phyloP scores from a whole-genome alignment of 2,888 invertebrate genomes.

The Cephus runcator region DNA sequence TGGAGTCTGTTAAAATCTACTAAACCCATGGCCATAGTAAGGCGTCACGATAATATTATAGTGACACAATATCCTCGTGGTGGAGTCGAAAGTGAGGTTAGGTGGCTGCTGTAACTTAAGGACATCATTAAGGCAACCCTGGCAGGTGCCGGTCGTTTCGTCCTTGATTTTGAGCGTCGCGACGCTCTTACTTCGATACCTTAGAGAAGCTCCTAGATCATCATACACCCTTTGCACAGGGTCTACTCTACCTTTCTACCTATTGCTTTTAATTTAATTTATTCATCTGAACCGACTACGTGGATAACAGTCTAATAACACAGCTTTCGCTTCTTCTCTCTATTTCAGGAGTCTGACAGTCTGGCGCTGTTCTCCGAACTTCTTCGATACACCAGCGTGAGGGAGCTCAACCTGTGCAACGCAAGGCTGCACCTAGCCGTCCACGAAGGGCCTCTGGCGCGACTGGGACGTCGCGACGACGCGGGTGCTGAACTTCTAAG shows the following conservation, averaged over 20 bases:
- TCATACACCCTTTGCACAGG: background rate
- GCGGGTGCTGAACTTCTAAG: conserved; percentile 60
- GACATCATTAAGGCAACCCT: background rate
- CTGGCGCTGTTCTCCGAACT: conserved; percentile 67
- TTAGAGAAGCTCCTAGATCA: background rate
- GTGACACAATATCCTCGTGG: background rate
- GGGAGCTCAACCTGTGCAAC: conserved; percentile 68
- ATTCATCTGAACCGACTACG: background rate
- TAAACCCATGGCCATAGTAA: background rate
- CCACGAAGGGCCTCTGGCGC: conserved; percentile 62
- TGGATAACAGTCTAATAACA: background rate
- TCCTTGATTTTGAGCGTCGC: background rate
- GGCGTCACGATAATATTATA: background rate
- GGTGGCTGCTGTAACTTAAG: background rate
- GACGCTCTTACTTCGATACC: background rate
- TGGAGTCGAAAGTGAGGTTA: background rate
- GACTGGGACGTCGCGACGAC: conserved; percentile 62
- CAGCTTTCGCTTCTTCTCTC: background rate
- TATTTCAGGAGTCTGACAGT: conserved; percentile 64
- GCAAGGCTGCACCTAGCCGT: conserved; percentile 68
- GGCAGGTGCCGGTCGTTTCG: background rate
- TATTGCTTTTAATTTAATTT: background rate
- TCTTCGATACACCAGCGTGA: conserved; percentile 66
- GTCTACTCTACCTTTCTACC: background rate
- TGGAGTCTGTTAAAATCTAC: background rate